phyloP scores from a whole-genome alignment of 2,888 invertebrate species.

The Thereva unica region DNA sequence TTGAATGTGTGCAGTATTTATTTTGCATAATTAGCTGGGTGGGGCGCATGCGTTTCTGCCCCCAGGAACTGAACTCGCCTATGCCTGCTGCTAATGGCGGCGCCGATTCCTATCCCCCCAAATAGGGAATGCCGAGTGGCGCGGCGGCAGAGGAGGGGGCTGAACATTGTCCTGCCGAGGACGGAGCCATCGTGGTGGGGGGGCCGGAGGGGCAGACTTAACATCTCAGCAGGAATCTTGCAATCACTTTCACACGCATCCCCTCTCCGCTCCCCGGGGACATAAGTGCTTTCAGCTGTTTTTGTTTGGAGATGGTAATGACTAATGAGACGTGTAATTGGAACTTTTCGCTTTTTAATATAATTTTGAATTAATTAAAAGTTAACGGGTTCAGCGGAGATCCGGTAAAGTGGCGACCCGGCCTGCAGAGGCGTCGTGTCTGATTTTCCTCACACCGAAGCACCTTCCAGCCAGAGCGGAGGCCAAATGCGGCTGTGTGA shows the following conservation, averaged over 20 bases:
- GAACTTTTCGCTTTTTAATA: conserved; percentile 25
- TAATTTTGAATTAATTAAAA: conserved; percentile 35
- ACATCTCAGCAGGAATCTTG: conserved; percentile 21
- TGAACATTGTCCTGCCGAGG: too few species aligned
- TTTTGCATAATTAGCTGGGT: conserved; percentile 32
- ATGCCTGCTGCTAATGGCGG: not conserved
- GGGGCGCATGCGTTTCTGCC: conserved; percentile 24
- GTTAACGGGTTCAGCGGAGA: conserved; percentile 25
- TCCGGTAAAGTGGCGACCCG: conserved; percentile 4
- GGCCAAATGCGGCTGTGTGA: too few species aligned
- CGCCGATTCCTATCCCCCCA: not conserved
- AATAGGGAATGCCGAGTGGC: too few species aligned
- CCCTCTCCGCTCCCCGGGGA: conserved; percentile 13
- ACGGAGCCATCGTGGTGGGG: too few species aligned
- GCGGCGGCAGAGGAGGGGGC: too few species aligned
- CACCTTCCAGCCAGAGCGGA: too few species aligned
- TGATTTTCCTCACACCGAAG: too few species aligned
- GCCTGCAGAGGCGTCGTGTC: not conserved
- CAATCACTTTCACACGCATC: conserved; percentile 29
- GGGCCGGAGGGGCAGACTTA: not conserved
- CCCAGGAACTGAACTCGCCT: not conserved
- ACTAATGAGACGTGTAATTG: conserved; percentile 34
- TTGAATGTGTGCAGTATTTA: conserved; percentile 28
- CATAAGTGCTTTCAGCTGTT: conserved; percentile 33
- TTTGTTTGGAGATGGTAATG: conserved; percentile 32